Evolutionary conservation across 2,797 vertebrate species (phyloP).

Genomic region (Hydrolagus colliei): DNA sequence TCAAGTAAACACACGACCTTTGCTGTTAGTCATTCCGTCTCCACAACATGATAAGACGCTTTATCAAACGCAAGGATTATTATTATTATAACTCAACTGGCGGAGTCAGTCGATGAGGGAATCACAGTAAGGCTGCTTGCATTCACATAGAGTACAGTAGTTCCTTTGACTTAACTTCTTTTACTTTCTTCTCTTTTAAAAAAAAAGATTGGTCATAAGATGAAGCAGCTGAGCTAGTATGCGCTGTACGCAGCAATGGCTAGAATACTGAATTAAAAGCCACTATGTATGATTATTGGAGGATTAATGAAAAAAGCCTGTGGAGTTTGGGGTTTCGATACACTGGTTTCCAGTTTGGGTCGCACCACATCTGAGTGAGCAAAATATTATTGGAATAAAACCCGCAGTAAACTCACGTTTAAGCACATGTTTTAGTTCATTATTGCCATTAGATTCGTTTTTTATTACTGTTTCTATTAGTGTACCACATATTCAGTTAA

Average conservation of each 20-base stretch:
- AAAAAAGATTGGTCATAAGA: background rate
- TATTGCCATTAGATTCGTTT: conserved; percentile 18
- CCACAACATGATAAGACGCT: too few species aligned
- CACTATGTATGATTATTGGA: background rate
- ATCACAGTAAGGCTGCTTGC: background rate
- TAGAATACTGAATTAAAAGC: background rate
- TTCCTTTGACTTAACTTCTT: too few species aligned
- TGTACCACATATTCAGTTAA: background rate
- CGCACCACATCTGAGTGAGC: background rate
- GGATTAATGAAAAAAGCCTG: background rate
- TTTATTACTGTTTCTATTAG: conserved; percentile 8
- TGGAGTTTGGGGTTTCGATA: background rate
- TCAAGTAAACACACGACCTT: background rate
- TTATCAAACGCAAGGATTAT: background rate
- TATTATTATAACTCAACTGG: background rate
- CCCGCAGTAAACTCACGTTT: background rate
- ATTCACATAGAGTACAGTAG: too few species aligned
- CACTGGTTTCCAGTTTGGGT: background rate
- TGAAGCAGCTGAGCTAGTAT: background rate
- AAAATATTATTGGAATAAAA: background rate
- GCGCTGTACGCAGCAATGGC: background rate
- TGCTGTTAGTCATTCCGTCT: background rate
- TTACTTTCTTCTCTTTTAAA: too few species aligned
- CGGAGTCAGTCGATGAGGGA: background rate
- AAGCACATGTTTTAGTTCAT: conserved; percentile 10